Conservation (phyloP, 1,140 invertebrate genomes). For the Globodera ellingtonae region DNA sequence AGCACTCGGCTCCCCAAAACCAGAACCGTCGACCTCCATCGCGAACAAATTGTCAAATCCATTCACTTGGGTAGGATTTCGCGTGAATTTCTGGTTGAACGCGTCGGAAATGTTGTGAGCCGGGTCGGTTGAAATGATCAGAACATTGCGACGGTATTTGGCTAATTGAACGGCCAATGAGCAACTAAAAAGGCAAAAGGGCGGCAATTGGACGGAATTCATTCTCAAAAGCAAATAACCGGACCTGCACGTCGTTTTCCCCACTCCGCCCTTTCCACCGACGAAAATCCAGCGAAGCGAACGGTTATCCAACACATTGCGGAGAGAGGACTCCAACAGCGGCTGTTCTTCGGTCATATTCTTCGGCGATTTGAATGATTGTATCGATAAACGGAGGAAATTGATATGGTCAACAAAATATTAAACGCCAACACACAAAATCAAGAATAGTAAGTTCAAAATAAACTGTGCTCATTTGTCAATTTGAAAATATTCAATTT, state of each 20-base stretch:
- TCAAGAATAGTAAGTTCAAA: too few species aligned
- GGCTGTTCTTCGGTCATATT: background rate
- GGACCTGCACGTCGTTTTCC: slow-evolving; percentile 96
- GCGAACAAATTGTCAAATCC: slow-evolving; percentile 93
- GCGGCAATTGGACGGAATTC: background rate
- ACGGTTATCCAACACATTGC: slow-evolving; percentile 9
- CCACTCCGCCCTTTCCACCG: slow-evolving; percentile 84
- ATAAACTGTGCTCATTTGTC: too few species aligned
- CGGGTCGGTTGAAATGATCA: slow-evolving; percentile 98
- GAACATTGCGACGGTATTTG: slow-evolving; percentile 87
- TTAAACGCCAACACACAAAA: too few species aligned
- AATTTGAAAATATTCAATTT: too few species aligned
- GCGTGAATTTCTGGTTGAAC: slow-evolving; percentile 91
- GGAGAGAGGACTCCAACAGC: slow-evolving; percentile 8
- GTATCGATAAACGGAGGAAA: too few species aligned
- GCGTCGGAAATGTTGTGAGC: slow-evolving; percentile 97
- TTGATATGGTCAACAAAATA: too few species aligned
- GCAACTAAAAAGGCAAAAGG: slow-evolving; percentile 74
- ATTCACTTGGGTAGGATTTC: slow-evolving; percentile 84
- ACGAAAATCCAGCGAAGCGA: slow-evolving; percentile 96
- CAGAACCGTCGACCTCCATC: slow-evolving; percentile 72
- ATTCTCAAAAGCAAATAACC: background rate
- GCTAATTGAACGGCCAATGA: slow-evolving; percentile 90
- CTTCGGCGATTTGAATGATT: background rate
- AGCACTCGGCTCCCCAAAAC: slow-evolving; percentile 9